Percentiles rank a stretch among this genome's conserved stretches.
These are phyloP conservation scores for Meloidogyne hapla DNA, from an alignment of 1,140 invertebrate species.

Conservation along the genomic window DNA sequence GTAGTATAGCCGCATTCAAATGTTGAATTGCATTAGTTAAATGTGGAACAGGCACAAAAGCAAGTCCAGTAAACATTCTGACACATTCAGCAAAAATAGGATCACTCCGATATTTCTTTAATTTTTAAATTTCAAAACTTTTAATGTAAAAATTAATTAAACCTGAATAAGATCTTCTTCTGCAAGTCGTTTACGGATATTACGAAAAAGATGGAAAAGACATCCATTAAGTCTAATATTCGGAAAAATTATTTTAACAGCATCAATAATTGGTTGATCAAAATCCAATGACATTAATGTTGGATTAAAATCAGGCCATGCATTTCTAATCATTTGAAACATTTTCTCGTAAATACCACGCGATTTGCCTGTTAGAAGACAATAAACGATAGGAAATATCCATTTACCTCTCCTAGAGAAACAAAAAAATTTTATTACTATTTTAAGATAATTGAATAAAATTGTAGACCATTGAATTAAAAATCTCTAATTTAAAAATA, in stretches of 20 bases:
- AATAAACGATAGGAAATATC: slow-evolving; percentile 7
- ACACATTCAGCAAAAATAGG: slow-evolving; percentile 13
- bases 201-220: slow-evolving; percentile 17
- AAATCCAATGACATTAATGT: slow-evolving; percentile 2
- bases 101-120: not conserved
- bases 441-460: no score
- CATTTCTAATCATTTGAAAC: not conserved
- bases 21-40: not conserved
- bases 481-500: no score
- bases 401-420: slow-evolving; percentile 4
- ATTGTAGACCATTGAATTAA: no score
- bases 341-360: slow-evolving; percentile 9
- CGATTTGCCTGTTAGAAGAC: slow-evolving; percentile 12
- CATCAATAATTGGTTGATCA: slow-evolving; percentile 5
- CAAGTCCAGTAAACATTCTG: slow-evolving; percentile 10
- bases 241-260: not conserved
- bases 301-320: slow-evolving; percentile 8
- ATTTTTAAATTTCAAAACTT: not conserved
- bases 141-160: not conserved
- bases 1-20: not conserved
- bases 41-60: slow-evolving; percentile 10
- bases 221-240: not conserved
- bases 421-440: not conserved
- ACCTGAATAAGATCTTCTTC: slow-evolving; percentile 2
- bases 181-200: slow-evolving; percentile 7